These are phyloP conservation scores for Acipenser ruthenus DNA, from an alignment of 2,797 vertebrate species.

Conservation along the genomic window DNA sequence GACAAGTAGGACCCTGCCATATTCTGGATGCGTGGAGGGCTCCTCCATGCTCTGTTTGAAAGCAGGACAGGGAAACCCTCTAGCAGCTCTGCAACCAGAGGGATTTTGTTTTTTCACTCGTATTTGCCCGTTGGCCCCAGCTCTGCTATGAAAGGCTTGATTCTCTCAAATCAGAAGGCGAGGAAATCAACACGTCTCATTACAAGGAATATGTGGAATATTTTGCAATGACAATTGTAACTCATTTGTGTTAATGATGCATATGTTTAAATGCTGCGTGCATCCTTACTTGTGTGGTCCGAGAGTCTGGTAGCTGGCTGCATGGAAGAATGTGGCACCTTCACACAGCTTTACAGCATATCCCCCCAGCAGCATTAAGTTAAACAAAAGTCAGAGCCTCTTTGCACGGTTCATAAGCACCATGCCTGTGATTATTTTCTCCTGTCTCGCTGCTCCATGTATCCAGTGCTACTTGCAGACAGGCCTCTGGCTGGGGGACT, in stretches of 20 bases:
- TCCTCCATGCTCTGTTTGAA: slow-evolving; percentile 9
- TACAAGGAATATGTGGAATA: slow-evolving; percentile 11
- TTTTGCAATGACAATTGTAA: slow-evolving; percentile 10
- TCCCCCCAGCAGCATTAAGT: slow-evolving; percentile 6
- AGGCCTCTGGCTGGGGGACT: slow-evolving; percentile 12
- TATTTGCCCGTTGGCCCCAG: neutral
- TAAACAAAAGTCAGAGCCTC: slow-evolving; percentile 17
- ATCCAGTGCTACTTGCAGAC: slow-evolving; percentile 4
- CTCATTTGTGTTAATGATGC: too few relatives aligned
- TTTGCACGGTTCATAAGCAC: slow-evolving; percentile 13
- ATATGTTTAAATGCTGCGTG: too few relatives aligned
- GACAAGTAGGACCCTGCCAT: neutral
- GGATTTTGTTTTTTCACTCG: too few relatives aligned
- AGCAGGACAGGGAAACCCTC: slow-evolving; percentile 11
- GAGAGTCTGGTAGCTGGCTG: neutral
- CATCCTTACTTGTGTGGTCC: slow-evolving; percentile 15
- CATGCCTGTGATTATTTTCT: slow-evolving; percentile 26
- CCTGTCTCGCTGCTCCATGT: slow-evolving; percentile 23
- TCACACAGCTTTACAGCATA: neutral
- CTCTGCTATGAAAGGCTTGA: slow-evolving; percentile 6
- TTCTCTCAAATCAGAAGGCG: slow-evolving; percentile 15
- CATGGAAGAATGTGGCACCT: neutral
- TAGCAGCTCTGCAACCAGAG: neutral
- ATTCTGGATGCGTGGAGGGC: neutral
- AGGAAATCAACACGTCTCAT: slow-evolving; percentile 8